Percentiles rank a stretch among this genome's conserved stretches.
phyloP scores from a whole-genome alignment of 1,140 invertebrate species.

The Cyclargus thomasi region DNA sequence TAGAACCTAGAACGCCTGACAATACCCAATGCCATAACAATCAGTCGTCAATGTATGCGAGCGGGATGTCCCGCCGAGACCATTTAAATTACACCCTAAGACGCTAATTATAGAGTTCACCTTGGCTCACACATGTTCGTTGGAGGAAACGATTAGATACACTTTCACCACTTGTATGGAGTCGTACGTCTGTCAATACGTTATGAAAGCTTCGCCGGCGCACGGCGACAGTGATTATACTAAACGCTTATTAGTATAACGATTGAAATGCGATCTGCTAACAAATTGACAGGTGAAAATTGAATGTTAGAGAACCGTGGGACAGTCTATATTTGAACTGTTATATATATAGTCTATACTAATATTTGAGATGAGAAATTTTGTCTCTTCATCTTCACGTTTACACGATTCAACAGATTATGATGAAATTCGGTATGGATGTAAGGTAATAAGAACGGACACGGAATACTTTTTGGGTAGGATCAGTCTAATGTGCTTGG shows the following conservation, averaged over 20 bases:
- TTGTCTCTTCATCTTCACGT: too few species aligned
- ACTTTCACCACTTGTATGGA: constrained; percentile 4
- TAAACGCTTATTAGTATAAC: not conserved
- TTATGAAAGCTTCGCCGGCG: not conserved
- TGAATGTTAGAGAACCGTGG: not conserved
- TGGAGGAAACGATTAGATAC: not conserved
- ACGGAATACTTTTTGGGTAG: too few species aligned
- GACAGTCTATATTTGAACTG: not conserved
- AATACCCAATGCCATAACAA: not conserved
- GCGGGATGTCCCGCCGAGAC: constrained; percentile 26
- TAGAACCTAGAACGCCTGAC: too few species aligned
- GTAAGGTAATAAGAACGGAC: too few species aligned
- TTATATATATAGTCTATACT: not conserved
- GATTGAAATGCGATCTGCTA: not conserved
- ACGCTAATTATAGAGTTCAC: not conserved
- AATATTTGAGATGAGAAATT: too few species aligned
- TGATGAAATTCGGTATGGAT: too few species aligned
- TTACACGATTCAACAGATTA: too few species aligned
- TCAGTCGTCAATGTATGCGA: not conserved
- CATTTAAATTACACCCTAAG: not conserved
- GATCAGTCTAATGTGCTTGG: too few species aligned
- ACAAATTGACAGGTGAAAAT: not conserved
- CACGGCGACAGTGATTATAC: too few species aligned
- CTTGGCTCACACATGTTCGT: not conserved
- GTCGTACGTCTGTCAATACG: constrained; percentile 10